These are phyloP conservation scores for Tetragnatha versicolor DNA, from an alignment of 1,140 invertebrate species.

Conservation along the genomic window DNA sequence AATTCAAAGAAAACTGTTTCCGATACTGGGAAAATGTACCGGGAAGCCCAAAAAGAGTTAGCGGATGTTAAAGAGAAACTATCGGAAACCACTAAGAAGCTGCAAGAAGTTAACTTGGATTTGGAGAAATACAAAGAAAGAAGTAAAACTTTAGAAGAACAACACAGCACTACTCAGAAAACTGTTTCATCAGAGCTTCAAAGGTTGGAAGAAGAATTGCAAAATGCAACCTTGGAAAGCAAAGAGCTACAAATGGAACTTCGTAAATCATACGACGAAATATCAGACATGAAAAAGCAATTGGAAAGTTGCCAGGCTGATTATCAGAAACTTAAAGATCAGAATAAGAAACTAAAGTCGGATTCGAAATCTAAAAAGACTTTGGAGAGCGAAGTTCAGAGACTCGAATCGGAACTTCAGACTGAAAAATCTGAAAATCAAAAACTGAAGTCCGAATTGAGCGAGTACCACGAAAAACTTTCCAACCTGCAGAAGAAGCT, in stretches of 20 bases:
- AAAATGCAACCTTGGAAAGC: slow-evolving; percentile 38
- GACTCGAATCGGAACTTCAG: slow-evolving; percentile 32
- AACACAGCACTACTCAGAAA: slow-evolving; percentile 47
- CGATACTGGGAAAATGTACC: slow-evolving; percentile 79
- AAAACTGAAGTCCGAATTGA: slow-evolving; percentile 44
- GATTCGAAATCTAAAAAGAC: slow-evolving; percentile 47
- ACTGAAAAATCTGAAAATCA: slow-evolving; percentile 48
- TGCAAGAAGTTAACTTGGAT: slow-evolving; percentile 19
- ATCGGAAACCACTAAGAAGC: background rate
- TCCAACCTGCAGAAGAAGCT: slow-evolving; percentile 47
- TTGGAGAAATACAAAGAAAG: slow-evolving; percentile 44
- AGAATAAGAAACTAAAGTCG: slow-evolving; percentile 46
- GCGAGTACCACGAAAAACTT: slow-evolving; percentile 46
- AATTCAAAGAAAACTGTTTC: slow-evolving; percentile 87
- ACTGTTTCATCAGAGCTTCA: slow-evolving; percentile 47
- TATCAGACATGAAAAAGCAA: slow-evolving; percentile 57
- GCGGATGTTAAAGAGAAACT: slow-evolving; percentile 16
- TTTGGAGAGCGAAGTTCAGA: slow-evolving; percentile 41
- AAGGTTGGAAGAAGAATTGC: slow-evolving; percentile 44
- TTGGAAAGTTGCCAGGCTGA: slow-evolving; percentile 55
- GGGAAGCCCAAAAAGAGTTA: slow-evolving; percentile 38
- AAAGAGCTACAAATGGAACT: slow-evolving; percentile 57
- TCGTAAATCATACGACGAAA: slow-evolving; percentile 59
- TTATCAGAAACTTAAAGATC: slow-evolving; percentile 44
- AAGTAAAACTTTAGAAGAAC: slow-evolving; percentile 32